A percentile compares a stretch with the other conserved stretches of the same genome.
Evolutionary conservation across 2,797 vertebrate genomes (phyloP).

Genomic region (Orestias chungarensis): DNA sequence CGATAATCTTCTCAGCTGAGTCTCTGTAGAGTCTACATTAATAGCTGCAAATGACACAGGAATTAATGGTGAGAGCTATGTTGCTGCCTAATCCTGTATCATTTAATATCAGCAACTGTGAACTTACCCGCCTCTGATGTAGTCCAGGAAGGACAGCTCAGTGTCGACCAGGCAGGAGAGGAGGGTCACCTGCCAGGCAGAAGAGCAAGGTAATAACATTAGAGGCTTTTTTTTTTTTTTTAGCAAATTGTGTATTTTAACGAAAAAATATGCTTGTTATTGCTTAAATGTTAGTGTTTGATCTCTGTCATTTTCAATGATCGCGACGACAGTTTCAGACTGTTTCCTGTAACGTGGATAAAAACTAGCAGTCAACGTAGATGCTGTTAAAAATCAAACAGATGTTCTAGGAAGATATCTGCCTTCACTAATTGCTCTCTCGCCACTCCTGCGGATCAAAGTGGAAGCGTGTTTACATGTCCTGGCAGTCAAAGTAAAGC

Average conservation of each 20-base stretch:
- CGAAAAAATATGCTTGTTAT: not conserved
- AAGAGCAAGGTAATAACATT: conserved; percentile 9
- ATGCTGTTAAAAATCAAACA: conserved; percentile 4
- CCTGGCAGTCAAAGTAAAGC: not conserved
- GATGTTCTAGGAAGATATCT: conserved; percentile 1
- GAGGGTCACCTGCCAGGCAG: conserved; percentile 89
- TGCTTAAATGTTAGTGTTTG: not conserved
- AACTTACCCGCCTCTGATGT: conserved; percentile 97
- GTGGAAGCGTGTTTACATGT: not conserved
- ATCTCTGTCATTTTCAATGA: not conserved
- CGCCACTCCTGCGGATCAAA: not conserved
- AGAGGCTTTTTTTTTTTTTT: not conserved
- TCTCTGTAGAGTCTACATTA: not conserved
- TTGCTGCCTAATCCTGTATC: conserved; percentile 10
- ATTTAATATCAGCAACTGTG: not conserved
- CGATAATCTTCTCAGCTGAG: conserved; percentile 31
- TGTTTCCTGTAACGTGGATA: not conserved
- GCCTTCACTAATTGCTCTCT: not conserved
- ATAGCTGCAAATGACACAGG: conserved; percentile 13
- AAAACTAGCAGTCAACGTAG: not conserved
- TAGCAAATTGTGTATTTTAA: no score
- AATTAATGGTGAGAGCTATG: conserved; percentile 3
- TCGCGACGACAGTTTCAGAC: not conserved
- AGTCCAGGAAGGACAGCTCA: conserved; percentile 97
- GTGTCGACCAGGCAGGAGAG: conserved; percentile 97